Evolutionary conservation across 2,888 invertebrate species (phyloP).

Genomic region (Hyalella azteca): DNA sequence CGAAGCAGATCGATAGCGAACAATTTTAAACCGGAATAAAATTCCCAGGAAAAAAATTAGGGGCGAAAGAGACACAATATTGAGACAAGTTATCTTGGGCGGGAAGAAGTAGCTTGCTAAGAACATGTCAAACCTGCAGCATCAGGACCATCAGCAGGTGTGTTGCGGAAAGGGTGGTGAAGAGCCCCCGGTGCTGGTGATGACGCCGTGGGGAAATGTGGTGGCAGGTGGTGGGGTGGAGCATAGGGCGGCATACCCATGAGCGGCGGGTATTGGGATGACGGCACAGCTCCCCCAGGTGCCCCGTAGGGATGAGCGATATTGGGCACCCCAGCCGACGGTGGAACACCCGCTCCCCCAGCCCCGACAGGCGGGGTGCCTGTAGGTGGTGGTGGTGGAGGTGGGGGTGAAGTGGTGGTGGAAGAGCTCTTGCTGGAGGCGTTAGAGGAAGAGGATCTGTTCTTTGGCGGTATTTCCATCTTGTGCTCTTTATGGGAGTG

Average conservation of each 20-base stretch:
- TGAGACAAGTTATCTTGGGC: too few relatives aligned
- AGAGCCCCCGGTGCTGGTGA: not conserved
- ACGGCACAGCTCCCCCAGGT: not conserved
- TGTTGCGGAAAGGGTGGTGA: not conserved
- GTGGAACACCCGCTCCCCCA: slow-evolving; percentile 61
- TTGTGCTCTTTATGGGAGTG: slow-evolving; percentile 73
- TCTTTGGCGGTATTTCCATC: not conserved
- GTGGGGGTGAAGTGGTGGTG: not conserved
- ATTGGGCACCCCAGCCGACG: not conserved
- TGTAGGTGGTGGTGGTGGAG: slow-evolving; percentile 61
- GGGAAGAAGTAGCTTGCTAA: too few relatives aligned
- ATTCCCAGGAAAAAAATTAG: too few relatives aligned
- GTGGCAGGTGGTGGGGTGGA: slow-evolving; percentile 28
- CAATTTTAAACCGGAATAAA: too few relatives aligned
- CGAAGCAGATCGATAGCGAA: too few relatives aligned
- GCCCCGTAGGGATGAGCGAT: not conserved
- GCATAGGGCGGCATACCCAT: slow-evolving; percentile 38
- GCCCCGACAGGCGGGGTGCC: slow-evolving; percentile 66
- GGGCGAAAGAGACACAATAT: too few relatives aligned
- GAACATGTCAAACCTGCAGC: slow-evolving; percentile 65
- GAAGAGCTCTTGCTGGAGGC: not conserved
- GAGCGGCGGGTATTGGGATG: slow-evolving; percentile 22
- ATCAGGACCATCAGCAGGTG: slow-evolving; percentile 58
- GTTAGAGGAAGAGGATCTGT: not conserved
- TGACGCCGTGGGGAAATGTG: not conserved